Conservation (phyloP, 2,113 vertebrate genomes). For the Sarotherodon lohbergeri region DNA sequence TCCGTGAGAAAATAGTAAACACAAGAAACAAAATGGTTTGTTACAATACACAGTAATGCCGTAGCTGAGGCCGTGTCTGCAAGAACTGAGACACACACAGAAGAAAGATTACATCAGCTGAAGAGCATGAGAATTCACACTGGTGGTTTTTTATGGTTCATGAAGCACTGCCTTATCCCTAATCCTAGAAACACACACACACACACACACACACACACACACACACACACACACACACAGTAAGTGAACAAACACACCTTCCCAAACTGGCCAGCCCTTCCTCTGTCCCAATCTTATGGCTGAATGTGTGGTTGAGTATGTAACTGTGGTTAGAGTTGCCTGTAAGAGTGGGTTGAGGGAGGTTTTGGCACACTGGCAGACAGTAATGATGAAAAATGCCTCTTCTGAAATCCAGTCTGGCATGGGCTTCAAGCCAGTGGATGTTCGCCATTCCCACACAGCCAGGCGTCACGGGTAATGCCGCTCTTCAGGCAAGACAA, state of each 20-base stretch:
- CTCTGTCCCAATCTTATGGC: neutral
- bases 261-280: neutral
- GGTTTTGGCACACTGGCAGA: neutral
- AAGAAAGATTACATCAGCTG: slow-evolving; percentile 44
- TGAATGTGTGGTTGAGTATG: slow-evolving; percentile 14
- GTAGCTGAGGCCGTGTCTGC: neutral
- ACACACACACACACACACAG: neutral
- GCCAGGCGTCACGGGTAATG: slow-evolving; percentile 17
- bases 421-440: slow-evolving; percentile 26
- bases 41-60: neutral
- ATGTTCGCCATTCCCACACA: slow-evolving; percentile 32
- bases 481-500: neutral
- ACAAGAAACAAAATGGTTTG: neutral
- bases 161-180: slow-evolving; percentile 27
- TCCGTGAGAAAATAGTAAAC: neutral
- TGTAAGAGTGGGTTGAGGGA: neutral
- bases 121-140: slow-evolving; percentile 45
- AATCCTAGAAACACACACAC: slow-evolving; percentile 13
- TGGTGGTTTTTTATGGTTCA: slow-evolving; percentile 48
- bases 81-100: neutral
- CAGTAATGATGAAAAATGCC: slow-evolving; percentile 52
- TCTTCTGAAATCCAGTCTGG: slow-evolving; percentile 26
- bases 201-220: neutral
- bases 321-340: slow-evolving; percentile 14
- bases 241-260: slow-evolving; percentile 15